phyloP scores from a whole-genome alignment of 2,797 vertebrate species.

The Epinephelus awoara region DNA sequence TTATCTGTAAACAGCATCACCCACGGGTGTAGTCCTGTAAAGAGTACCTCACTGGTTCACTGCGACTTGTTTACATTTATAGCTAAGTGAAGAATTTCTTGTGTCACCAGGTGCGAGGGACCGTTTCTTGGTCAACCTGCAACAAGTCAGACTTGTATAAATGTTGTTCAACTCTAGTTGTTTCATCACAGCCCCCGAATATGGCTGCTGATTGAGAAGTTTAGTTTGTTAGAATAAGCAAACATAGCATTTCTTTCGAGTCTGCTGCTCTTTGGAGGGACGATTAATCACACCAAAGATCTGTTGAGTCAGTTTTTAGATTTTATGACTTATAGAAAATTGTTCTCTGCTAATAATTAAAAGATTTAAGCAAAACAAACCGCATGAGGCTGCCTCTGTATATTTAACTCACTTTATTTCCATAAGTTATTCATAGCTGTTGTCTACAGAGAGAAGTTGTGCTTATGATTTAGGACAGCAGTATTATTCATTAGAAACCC shows the following conservation, averaged over 20 bases:
- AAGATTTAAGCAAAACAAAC: background rate
- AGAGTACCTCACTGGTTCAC: slow-evolving; percentile 31
- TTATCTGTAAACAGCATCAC: slow-evolving; percentile 62
- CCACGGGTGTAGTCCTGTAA: slow-evolving; percentile 42
- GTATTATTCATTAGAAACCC: slow-evolving; percentile 69
- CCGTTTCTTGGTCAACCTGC: slow-evolving; percentile 40
- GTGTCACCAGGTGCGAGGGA: slow-evolving; percentile 58
- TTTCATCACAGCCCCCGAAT: slow-evolving; percentile 36
- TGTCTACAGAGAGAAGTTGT: slow-evolving; percentile 39
- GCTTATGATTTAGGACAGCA: slow-evolving; percentile 48
- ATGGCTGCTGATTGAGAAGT: slow-evolving; percentile 16
- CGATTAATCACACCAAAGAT: background rate
- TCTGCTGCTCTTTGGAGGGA: background rate
- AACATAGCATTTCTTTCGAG: background rate
- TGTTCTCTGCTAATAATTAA: background rate
- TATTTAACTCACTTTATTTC: slow-evolving; percentile 18
- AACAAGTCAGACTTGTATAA: slow-evolving; percentile 51
- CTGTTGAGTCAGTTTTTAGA: background rate
- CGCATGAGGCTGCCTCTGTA: background rate
- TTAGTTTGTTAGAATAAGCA: background rate
- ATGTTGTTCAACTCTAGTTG: slow-evolving; percentile 56
- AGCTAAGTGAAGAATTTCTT: slow-evolving; percentile 68
- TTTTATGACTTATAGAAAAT: background rate
- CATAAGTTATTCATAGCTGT: slow-evolving; percentile 23
- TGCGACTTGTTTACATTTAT: slow-evolving; percentile 71